Conservation (phyloP, 2,888 invertebrate species). For the Ashinkailepas kermadecensis region DNA sequence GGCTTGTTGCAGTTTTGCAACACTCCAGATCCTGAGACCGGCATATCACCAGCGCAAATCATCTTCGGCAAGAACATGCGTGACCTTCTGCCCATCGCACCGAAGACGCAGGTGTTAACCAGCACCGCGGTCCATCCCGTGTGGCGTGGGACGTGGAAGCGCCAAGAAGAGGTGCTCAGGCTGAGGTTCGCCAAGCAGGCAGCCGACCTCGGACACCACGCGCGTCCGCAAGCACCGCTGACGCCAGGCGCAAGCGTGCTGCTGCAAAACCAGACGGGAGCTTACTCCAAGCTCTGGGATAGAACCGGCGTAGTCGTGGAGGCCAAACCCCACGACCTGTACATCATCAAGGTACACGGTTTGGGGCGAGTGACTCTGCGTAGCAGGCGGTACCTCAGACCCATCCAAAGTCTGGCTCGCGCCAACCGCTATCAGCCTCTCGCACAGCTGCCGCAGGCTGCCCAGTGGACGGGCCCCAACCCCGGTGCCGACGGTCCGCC, state of each 20-base stretch:
- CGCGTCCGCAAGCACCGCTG: neutral
- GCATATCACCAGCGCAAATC: slow-evolving; percentile 24
- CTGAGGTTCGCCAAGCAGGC: slow-evolving; percentile 24
- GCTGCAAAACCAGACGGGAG: neutral
- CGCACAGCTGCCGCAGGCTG: too few relatives aligned
- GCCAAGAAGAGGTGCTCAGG: slow-evolving; percentile 24
- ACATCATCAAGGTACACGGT: neutral
- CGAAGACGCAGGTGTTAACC: slow-evolving; percentile 23
- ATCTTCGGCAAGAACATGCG: slow-evolving; percentile 23
- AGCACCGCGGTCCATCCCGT: slow-evolving; percentile 12
- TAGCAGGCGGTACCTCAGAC: neutral
- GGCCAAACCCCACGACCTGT: neutral
- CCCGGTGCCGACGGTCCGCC: too few relatives aligned
- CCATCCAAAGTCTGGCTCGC: neutral
- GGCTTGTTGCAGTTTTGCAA: too few relatives aligned
- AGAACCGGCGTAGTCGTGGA: neutral
- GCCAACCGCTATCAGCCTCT: neutral
- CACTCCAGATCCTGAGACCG: slow-evolving; percentile 6
- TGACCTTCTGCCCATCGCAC: slow-evolving; percentile 22
- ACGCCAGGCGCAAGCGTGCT: neutral
- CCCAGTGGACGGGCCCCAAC: too few relatives aligned
- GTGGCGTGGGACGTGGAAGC: slow-evolving; percentile 22
- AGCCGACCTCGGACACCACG: neutral
- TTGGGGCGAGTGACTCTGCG: neutral
- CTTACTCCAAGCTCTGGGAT: neutral